Evolutionary conservation across 2,888 invertebrate species (phyloP), one percentile per base, ranked within the genome.

Genomic region (Polia nebulosa): DNA sequence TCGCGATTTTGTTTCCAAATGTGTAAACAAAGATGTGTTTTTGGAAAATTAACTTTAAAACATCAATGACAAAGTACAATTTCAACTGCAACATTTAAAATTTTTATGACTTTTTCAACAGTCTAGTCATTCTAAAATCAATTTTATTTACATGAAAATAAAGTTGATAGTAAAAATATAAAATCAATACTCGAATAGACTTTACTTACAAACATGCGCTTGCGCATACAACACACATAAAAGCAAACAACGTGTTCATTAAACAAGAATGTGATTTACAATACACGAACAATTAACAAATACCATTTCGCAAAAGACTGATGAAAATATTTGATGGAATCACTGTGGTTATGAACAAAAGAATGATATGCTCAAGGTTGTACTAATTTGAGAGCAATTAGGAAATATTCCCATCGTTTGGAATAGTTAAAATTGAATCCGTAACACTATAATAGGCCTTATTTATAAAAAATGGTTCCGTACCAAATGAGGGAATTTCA

Each of bases 191-290:
- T 34, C 17, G 34, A 53, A 22, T 34, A 53, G 32, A 32, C 32
- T 15, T 1, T 55, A 25, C 61, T n/a, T 29, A 25, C 52, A 58
- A 60, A 68, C 52, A 70, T 59, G 68, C 71, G 61, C 70, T 55
- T 67, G 76, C 73, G 39, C 74, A 70, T 56, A 72, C 45, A 69
- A 55, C 74, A 80, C 76, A 78, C 78, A 73, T 27, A 44, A 36
- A 66, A 64, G 45, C 34, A 3, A 52, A 51, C 78, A 85, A 87
- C 83, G 83, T 85, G 82, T 85, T 85, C 88, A 90, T 90, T 91
- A 90, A 82, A 77, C 73, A 84, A 85, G 88, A 88, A 90, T 88
- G 89, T 84, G 84, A 90, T 88, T 87, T 87, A 87, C 85, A 84
- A 80, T 83, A 69, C 67, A 53, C 25, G 57, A 64, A 81, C 82